Evolutionary conservation across 2,888 invertebrate genomes (phyloP).

Genomic region (Tiliacea citrago): DNA sequence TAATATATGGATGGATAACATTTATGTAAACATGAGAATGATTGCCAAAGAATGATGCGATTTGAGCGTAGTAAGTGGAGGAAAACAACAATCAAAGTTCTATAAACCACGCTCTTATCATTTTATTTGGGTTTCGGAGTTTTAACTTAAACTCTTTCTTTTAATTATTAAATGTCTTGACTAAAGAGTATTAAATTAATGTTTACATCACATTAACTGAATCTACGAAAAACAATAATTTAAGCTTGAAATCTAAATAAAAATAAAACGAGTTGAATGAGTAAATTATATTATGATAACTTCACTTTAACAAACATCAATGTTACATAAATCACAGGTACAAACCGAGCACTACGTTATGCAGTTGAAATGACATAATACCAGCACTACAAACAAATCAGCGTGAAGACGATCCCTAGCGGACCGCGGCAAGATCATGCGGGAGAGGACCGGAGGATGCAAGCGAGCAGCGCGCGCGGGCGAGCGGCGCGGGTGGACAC

Average conservation of each 20-base stretch:
- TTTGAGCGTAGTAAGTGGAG: not conserved
- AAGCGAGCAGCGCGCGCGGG: conserved; percentile 67
- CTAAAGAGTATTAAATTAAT: not conserved
- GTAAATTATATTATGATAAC: conserved; percentile 53
- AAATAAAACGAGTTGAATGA: conserved; percentile 60
- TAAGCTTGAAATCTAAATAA: conserved; percentile 25
- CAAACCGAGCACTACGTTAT: conserved; percentile 57
- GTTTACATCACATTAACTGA: not conserved
- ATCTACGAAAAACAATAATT: conserved; percentile 20
- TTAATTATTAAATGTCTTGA: not conserved
- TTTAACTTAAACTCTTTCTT: not conserved
- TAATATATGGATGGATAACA: not conserved
- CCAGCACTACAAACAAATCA: conserved; percentile 77
- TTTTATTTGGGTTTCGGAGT: conserved; percentile 3
- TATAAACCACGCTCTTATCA: not conserved
- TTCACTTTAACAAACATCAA: conserved; percentile 54
- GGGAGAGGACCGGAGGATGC: conserved; percentile 69
- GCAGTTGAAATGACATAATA: conserved; percentile 66
- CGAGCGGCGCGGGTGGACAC: conserved; percentile 70
- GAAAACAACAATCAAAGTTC: conserved; percentile 26
- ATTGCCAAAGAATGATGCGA: conserved; percentile 12
- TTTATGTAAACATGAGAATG: conserved; percentile 2
- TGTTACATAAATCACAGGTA: conserved; percentile 57
- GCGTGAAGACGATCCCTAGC: conserved; percentile 77
- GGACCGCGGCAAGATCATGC: conserved; percentile 77